Base-by-base conservation (phyloP, 2,888 invertebrate genomes). In the Papilio gigon region DNA sequence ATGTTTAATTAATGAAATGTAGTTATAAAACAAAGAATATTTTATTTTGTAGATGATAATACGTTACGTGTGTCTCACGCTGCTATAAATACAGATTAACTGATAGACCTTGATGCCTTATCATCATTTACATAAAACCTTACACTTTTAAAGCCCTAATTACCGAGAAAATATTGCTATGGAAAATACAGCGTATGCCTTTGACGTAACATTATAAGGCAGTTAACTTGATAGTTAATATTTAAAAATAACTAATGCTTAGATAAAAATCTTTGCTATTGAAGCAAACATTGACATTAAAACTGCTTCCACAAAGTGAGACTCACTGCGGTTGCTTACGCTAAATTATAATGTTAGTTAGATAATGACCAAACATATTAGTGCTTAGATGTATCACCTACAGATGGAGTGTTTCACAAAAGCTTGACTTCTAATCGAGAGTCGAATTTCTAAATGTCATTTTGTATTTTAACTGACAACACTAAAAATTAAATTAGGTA, bases 1-100 rank as follows among this genome's bases (percentile, higher is more conserved):
- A 81, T 84, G 90, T 88, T 33, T 17, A 27, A 35, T 40, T 53
- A 17, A 25, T 22, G 11, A 40, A n/a, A 37, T 22, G 4, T 37
- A 35, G 37, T 14, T 35, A 44, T 44, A 42, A 14, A 35, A 67
- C 53, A 35, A 64, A 27, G 30, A 30, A 30, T n/a, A n/a, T 53
- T 30, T 17, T 56, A 1, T 53, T 50, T 27, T n/a, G 35, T 22
- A 37, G 35, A 59, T 25, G 30, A 44, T 65, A 22, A 60, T 40
- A 17, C 33, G 44, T 40, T 61, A 22, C 40, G 25, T 65, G 69
- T 40, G 33, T 53, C 65, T 53, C 40, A 40, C 61, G 61, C 65
- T 20, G 53, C 44, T n/a, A 58, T 65, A 63, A 58, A 65, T 65
- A 22, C 61, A 69, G 69, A 70, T 65, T 63, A 68, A 63, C 56